A percentile compares a stretch with the other conserved stretches of the same genome.
Conservation (phyloP, 2,113 vertebrate genomes). For the Bagarius yarrelli region DNA sequence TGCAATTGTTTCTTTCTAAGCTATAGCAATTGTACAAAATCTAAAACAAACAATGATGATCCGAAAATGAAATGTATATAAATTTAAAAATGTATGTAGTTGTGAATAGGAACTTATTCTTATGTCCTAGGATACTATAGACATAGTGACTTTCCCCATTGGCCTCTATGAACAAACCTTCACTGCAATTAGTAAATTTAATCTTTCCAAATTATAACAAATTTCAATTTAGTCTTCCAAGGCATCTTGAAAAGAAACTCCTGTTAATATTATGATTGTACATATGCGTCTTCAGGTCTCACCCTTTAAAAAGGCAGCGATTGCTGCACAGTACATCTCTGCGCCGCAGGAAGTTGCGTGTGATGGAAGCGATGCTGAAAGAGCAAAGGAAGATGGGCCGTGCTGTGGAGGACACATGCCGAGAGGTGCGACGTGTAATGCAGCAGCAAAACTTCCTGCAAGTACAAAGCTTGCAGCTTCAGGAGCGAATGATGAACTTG, state of each 20-base stretch:
- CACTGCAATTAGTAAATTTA: not conserved
- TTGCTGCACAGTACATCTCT: slow-evolving; percentile 63
- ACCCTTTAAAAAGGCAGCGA: slow-evolving; percentile 75
- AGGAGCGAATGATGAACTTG: slow-evolving; percentile 97
- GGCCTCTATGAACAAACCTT: not conserved
- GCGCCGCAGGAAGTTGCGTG: slow-evolving; percentile 84
- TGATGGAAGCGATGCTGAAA: slow-evolving; percentile 91
- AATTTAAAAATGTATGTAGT: not conserved
- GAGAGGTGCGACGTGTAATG: slow-evolving; percentile 88
- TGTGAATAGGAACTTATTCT: not conserved
- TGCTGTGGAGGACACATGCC: slow-evolving; percentile 89
- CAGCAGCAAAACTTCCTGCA: slow-evolving; percentile 95
- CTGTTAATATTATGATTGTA: not conserved
- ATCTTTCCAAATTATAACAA: not conserved
- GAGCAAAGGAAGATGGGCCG: slow-evolving; percentile 85
- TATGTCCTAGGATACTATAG: no score
- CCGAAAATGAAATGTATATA: not conserved
- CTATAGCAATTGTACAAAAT: not conserved
- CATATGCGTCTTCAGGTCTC: slow-evolving; percentile 72
- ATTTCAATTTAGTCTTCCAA: not conserved
- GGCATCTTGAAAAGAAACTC: not conserved
- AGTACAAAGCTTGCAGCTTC: slow-evolving; percentile 92
- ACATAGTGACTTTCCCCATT: not conserved
- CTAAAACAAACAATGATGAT: not conserved
- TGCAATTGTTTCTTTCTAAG: not conserved